These are phyloP conservation scores for Drosophila yakuba DNA, from an alignment of 1,140 invertebrate genomes.

Conservation along the genomic window DNA sequence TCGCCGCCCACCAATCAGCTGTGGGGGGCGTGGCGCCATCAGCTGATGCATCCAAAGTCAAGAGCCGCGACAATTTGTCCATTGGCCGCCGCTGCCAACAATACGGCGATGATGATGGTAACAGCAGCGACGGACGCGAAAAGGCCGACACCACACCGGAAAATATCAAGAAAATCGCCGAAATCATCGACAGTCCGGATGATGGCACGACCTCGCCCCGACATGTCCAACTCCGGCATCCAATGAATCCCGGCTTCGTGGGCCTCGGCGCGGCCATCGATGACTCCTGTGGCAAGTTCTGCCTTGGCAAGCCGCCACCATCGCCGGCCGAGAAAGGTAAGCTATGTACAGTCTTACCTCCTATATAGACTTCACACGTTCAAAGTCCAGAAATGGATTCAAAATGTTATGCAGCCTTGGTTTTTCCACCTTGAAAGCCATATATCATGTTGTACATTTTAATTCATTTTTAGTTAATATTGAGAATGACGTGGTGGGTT, in stretches of 20 bases:
- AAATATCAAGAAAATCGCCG: conserved; percentile 82
- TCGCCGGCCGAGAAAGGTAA: conserved; percentile 79
- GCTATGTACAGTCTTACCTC: background rate
- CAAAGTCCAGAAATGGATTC: too few species aligned
- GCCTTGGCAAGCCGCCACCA: conserved; percentile 76
- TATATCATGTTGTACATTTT: background rate
- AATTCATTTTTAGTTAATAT: background rate
- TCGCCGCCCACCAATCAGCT: conserved; percentile 12
- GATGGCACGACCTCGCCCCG: conserved; percentile 37
- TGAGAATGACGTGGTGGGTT: background rate
- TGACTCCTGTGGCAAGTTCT: conserved; percentile 78
- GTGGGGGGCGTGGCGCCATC: conserved; percentile 34
- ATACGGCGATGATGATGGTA: conserved; percentile 65
- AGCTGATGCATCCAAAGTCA: conserved; percentile 52
- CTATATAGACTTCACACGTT: too few species aligned
- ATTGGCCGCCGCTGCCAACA: conserved; percentile 5
- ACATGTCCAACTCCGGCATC: conserved; percentile 42
- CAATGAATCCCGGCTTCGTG: conserved; percentile 48
- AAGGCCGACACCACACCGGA: conserved; percentile 82
- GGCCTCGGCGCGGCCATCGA: conserved; percentile 79
- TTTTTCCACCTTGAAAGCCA: too few species aligned
- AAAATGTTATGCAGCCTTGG: too few species aligned
- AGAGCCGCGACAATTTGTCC: conserved; percentile 38
- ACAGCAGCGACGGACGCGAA: conserved; percentile 74
- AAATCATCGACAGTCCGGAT: conserved; percentile 69